Conservation (phyloP, 2,888 invertebrate species). For the Nesidiocoris tenuis region DNA sequence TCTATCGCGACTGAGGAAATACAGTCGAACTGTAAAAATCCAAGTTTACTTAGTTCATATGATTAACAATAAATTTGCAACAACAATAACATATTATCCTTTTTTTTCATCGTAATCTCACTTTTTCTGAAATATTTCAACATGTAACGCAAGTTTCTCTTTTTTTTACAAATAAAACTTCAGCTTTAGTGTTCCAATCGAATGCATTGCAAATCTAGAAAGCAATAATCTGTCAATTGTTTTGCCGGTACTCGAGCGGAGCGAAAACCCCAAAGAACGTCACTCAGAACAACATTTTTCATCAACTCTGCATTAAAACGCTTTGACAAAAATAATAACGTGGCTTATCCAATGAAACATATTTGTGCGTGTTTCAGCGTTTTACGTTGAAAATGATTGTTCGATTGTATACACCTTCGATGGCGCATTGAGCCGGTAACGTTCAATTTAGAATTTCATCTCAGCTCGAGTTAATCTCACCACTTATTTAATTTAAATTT, state of each 20-base stretch:
- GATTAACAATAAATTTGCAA: conserved; percentile 49
- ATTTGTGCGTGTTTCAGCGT: conserved; percentile 41
- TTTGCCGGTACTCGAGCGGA: neutral
- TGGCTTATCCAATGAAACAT: conserved; percentile 23
- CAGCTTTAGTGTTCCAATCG: conserved; percentile 31
- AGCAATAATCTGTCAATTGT: neutral
- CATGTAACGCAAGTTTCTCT: conserved; percentile 41
- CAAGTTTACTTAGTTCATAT: conserved; percentile 48
- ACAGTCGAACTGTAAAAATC: conserved; percentile 45
- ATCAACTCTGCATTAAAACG: conserved; percentile 2
- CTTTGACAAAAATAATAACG: conserved; percentile 16
- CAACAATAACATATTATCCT: conserved; percentile 48
- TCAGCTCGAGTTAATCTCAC: neutral
- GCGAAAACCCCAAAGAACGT: neutral
- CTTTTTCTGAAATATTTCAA: conserved; percentile 44
- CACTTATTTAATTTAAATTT: conserved; percentile 12
- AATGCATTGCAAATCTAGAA: conserved; percentile 27
- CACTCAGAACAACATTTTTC: conserved; percentile 13
- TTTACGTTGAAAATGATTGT: conserved; percentile 15
- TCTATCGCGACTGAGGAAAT: conserved; percentile 39
- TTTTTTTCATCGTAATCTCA: conserved; percentile 40
- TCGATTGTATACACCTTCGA: conserved; percentile 14
- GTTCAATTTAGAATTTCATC: neutral
- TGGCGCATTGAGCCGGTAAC: conserved; percentile 9
- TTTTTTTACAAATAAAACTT: conserved; percentile 25